Conservation (phyloP, 1,140 invertebrate genomes). For the Uloborus diversus region DNA sequence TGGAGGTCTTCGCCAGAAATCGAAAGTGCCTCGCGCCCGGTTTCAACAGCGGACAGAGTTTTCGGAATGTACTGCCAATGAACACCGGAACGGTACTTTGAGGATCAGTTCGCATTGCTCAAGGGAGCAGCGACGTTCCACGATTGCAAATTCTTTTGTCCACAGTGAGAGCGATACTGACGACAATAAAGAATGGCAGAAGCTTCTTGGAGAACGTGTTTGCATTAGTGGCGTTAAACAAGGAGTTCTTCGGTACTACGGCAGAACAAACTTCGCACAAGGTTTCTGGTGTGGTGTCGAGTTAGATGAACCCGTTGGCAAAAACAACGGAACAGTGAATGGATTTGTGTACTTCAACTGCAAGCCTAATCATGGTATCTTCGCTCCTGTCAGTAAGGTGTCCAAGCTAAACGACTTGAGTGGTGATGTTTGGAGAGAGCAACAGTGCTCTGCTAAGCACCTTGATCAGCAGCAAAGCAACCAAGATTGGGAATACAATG, state of each 20-base stretch:
- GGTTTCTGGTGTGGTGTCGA: conserved; percentile 75
- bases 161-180: not conserved
- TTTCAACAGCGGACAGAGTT: not conserved
- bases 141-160: too few relatives aligned
- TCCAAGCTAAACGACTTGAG: conserved; percentile 25
- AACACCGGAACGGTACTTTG: not conserved
- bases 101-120: not conserved
- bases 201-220: conserved; percentile 68
- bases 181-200: conserved; percentile 34
- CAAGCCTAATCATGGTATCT: conserved; percentile 66
- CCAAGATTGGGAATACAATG: conserved; percentile 16
- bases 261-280: conserved; percentile 70
- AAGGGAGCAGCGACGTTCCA: too few relatives aligned
- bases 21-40: conserved; percentile 31
- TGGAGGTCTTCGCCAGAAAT: conserved; percentile 21
- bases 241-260: conserved; percentile 71
- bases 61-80: not conserved
- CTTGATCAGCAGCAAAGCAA: not conserved
- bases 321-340: conserved; percentile 73
- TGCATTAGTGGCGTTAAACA: conserved; percentile 67
- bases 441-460: not conserved
- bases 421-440: not conserved
- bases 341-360: conserved; percentile 71
- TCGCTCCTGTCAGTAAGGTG: conserved; percentile 69
- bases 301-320: conserved; percentile 70